Base-by-base conservation (phyloP, 2,797 vertebrate species). In the Acridotheres tristis region DNA sequence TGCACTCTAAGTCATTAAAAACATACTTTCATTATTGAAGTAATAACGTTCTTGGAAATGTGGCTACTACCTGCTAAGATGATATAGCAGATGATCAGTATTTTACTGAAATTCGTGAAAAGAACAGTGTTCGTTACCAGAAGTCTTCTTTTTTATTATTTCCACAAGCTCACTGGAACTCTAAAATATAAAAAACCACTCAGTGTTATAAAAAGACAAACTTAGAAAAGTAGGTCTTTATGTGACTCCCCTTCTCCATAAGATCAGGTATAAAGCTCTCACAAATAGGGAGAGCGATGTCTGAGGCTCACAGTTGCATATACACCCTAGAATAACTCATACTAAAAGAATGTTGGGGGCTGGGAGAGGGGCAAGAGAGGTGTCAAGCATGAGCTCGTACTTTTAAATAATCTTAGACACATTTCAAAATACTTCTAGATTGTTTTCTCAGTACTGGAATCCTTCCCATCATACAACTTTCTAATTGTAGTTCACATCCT, bases 1-100 rank as follows among this genome's bases (percentile, higher is more conserved):
- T 73, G 89, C 48, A 65, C 61, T 87, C 51, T 40, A 71, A 90
- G 85, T 78, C 73, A 71, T 96, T 96, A 94, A 84, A 94, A 96
- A 67, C 34, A 73, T 58, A 72, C 85, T 94, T 92, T 65, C 61
- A 73, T 95, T 96, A 84, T 67, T 94, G 63, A 86, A 95, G 71
- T 91, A 91, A 96, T 85, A 89, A 79, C 74, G 74, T 94, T 96
- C 89, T 95, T 94, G 85, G 85, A 96, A 95, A 94, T 53, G 71
- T 84, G 71, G 43, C 88, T 91, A 57, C 82, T 89, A 12, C 85
- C 89, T 90, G 80, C 88, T 94, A 54, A 84, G 89, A 79, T 89
- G 84, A 88, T 87, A 92, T 87, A 85, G n/a, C 62, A 90, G 27
- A 85, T 68, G n/a, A 93, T 92, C 45, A 34, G 69, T 59, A n/a